A percentile compares a stretch with the other conserved stretches of the same genome.
These are phyloP conservation scores for Dendroctonus valens DNA, from an alignment of 1,140 invertebrate genomes.

Conservation along the genomic window DNA sequence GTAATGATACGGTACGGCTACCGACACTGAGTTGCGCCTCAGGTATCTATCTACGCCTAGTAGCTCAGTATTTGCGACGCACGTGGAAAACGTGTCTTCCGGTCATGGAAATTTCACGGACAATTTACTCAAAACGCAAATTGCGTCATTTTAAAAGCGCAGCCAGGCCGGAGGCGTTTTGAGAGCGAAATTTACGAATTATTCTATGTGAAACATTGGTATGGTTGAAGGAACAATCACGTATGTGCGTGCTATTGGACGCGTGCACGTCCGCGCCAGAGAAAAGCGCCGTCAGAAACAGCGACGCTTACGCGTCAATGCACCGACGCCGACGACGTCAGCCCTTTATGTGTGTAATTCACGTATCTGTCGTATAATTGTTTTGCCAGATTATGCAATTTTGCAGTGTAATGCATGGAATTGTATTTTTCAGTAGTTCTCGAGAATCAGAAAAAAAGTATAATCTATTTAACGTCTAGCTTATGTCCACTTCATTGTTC, in stretches of 20 bases:
- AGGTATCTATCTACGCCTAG: conserved; percentile 6
- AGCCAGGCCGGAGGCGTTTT: no score
- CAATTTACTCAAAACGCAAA: not conserved
- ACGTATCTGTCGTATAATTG: no score
- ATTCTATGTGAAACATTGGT: not conserved
- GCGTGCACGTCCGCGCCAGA: conserved; percentile 13
- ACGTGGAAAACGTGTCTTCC: conserved; percentile 4
- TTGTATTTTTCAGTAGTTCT: no score
- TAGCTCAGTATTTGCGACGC: conserved; percentile 11
- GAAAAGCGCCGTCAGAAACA: conserved; percentile 12
- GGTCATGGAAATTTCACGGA: not conserved
- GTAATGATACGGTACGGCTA: conserved; percentile 18
- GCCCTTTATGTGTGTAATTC: not conserved
- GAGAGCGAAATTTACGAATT: no score
- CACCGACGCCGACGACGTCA: conserved; percentile 17
- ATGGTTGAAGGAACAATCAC: not conserved
- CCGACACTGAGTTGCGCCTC: conserved; percentile 12
- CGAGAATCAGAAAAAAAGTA: no score
- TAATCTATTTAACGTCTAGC: no score
- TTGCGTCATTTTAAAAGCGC: no score
- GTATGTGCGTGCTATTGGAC: conserved; percentile 8
- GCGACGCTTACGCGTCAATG: conserved; percentile 23
- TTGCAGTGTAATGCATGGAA: no score
- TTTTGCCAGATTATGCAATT: no score
- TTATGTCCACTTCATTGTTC: no score